Conservation (phyloP, 2,113 vertebrate species). For the Alouatta palliata region DNA sequence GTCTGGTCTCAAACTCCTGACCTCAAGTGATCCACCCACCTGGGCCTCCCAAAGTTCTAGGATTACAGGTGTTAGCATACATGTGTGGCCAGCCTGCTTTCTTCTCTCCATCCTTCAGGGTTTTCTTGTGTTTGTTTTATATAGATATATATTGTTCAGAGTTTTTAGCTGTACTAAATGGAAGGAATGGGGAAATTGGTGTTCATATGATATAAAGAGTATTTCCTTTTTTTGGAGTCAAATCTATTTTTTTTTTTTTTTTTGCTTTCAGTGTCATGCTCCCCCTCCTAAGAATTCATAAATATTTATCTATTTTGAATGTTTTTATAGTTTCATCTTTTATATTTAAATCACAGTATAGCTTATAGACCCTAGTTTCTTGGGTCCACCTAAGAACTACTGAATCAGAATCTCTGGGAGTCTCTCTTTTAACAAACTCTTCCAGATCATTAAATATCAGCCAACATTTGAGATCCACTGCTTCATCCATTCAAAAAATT, state of each 20-base stretch:
- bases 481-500: not conserved
- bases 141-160: not conserved
- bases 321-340: slow-evolving; percentile 12
- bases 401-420: not conserved
- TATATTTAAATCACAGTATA: not conserved
- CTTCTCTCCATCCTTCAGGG: not conserved
- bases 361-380: not conserved
- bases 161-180: not conserved
- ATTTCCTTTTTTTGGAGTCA: not conserved
- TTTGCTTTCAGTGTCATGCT: not conserved
- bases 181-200: not conserved
- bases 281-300: not conserved
- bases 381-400: not conserved
- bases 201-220: not conserved
- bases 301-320: not conserved
- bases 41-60: no score
- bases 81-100: not conserved
- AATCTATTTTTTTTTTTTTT: not conserved
- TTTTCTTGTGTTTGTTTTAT: not conserved
- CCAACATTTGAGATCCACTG: not conserved
- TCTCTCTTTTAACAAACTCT: not conserved
- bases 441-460: not conserved
- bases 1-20: no score
- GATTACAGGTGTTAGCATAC: no score
- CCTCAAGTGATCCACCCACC: no score